Evolutionary conservation across 2,113 vertebrate species (phyloP).

Genomic region (Pelusios castaneus): DNA sequence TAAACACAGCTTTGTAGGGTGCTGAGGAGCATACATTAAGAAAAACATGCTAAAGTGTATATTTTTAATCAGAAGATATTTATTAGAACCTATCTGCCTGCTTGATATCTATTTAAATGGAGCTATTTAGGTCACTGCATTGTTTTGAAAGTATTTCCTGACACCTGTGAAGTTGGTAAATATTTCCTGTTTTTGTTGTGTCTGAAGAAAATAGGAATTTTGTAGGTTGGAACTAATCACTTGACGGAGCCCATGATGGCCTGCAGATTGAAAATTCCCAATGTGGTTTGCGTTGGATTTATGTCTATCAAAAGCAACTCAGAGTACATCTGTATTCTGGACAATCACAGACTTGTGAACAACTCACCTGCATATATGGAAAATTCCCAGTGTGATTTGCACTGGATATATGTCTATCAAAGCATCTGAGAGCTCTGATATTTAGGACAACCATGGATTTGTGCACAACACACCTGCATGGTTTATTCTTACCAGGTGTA

Average conservation of each 20-base stretch:
- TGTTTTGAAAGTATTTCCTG: conserved; percentile 87
- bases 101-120: conserved; percentile 44
- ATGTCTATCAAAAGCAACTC: not conserved
- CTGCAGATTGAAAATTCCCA: conserved; percentile 17
- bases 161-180: conserved; percentile 92
- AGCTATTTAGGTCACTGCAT: conserved; percentile 41
- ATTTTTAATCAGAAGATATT: conserved; percentile 46
- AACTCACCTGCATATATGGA: fast-evolving
- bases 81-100: conserved; percentile 49
- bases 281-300: conserved; percentile 47
- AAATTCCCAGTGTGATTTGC: too few relatives aligned
- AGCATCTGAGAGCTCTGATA: not conserved
- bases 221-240: conserved; percentile 77
- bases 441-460: not conserved
- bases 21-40: not conserved
- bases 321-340: not conserved
- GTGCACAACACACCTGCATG: fast-evolving
- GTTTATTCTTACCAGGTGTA: not conserved
- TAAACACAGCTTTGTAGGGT: not conserved
- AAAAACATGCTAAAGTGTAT: not conserved
- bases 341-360: fast-evolving
- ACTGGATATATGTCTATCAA: too few relatives aligned
- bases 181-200: conserved; percentile 98
- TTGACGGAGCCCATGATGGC: conserved; percentile 63
- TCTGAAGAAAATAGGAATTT: conserved; percentile 87